These are phyloP conservation scores for Drosophila algonquin DNA, from an alignment of 2,888 invertebrate species.

Conservation along the genomic window DNA sequence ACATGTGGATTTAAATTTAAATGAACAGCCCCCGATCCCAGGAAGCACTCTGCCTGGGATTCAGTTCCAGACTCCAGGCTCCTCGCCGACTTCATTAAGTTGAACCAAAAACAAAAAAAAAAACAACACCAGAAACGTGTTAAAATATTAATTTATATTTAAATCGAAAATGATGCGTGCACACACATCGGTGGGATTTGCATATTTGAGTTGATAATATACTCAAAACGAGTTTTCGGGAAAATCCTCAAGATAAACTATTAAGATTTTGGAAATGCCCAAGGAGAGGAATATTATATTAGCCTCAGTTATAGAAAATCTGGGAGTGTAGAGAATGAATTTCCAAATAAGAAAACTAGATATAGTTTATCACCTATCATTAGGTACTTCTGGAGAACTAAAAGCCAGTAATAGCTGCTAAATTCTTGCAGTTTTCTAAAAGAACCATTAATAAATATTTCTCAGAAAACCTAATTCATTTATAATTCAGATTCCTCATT, in stretches of 20 bases:
- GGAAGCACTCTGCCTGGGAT: conserved; percentile 34
- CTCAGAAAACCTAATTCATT: background rate
- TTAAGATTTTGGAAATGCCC: conserved; percentile 6
- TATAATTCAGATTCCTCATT: background rate
- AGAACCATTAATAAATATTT: too few species aligned
- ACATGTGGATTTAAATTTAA: conserved; percentile 71
- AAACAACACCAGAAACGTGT: conserved; percentile 66
- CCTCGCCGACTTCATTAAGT: conserved; percentile 71
- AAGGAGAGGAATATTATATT: background rate
- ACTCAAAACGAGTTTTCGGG: conserved; percentile 9
- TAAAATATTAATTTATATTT: conserved; percentile 80
- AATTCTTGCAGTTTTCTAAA: too few species aligned
- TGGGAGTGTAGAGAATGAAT: too few species aligned
- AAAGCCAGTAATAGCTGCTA: too few species aligned
- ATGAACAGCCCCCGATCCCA: conserved; percentile 43
- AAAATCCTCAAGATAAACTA: conserved; percentile 21
- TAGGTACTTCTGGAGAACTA: background rate
- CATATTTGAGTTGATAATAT: conserved; percentile 36
- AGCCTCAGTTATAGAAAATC: too few species aligned
- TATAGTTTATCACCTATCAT: too few species aligned
- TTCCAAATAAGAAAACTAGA: too few species aligned
- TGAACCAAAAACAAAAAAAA: conserved; percentile 21
- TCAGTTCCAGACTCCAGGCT: conserved; percentile 37
- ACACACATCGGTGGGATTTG: conserved; percentile 36
- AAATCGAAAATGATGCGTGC: conserved; percentile 65